Base-by-base conservation (phyloP, 1,140 invertebrate species). In the Asbolus verrucosus region DNA sequence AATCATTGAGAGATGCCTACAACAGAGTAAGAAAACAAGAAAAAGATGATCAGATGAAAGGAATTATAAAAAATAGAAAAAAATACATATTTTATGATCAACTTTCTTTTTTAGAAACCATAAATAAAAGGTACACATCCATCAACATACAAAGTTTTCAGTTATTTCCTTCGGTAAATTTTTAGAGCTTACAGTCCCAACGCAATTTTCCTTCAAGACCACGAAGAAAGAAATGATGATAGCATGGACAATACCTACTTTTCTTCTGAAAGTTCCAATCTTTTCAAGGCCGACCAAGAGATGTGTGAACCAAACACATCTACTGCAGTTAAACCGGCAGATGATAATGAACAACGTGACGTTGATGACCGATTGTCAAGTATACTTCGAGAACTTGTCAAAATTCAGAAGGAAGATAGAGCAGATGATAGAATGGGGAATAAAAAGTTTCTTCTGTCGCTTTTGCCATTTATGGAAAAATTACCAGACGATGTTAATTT, bases 401-500 rank as follows among this genome's bases (percentile, higher is more conserved):
- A 50, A 2, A 39, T 74, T 1, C 73, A 76, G 62, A 73, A 72
- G 31, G 73, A 76, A 18, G 74, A 77, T 1, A 66, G 27, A 38
- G 27, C 8, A 0, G 71, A 77, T n/a, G 74, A 77, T 67, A 31
- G 54, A 4, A 76, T 76, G 74, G 76, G 73, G 9, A 77, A 77
- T 24, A 74, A 71, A 30, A 76, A 72, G 30, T 77, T 77, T 61
- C 62, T 77, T 11, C 30, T 77, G 16, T 76, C 74, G 1, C 39
- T 77, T 27, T 50, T 76, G 30, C 76, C 76, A 1, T 77, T 77
- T 30, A 71, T 77, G 73, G 70, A 72, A 31, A 75, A 73, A 14
- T 60, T 77, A 60, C 70, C 76, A 0, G 74, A 77, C 33, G 74
- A 77, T 68, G 71, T 74, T n/a, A 77, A 77, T 65, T 65, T 77